Percentiles rank a stretch among this genome's conserved stretches.
phyloP scores from a whole-genome alignment of 2,113 vertebrate genomes.

The Heterotilapia buettikoferi region DNA sequence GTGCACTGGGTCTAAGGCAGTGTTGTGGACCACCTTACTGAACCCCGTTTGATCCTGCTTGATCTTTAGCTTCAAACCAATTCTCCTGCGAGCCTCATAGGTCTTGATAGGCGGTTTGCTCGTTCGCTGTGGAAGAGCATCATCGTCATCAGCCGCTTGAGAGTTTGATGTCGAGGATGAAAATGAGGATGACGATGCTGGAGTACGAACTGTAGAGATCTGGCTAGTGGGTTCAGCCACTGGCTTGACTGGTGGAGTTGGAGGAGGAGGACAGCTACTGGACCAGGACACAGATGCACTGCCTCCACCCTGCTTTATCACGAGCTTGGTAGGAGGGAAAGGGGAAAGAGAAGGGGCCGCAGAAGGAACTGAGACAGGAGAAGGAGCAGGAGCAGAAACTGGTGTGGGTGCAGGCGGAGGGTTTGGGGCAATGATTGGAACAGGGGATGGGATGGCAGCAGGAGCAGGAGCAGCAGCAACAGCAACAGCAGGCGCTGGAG shows the following conservation, averaged over 20 bases:
- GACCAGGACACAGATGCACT: slow-evolving; percentile 88
- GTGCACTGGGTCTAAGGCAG: slow-evolving; percentile 86
- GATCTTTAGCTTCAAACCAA: slow-evolving; percentile 91
- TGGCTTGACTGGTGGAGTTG: slow-evolving; percentile 8
- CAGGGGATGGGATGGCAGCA: not conserved
- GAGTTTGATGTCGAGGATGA: slow-evolving; percentile 32
- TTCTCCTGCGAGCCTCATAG: slow-evolving; percentile 88
- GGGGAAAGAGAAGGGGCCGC: slow-evolving; percentile 8
- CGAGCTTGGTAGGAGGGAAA: slow-evolving; percentile 82
- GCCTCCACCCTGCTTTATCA: slow-evolving; percentile 85
- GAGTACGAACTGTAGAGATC: slow-evolving; percentile 31
- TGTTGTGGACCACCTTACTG: slow-evolving; percentile 92
- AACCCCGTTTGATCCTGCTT: slow-evolving; percentile 88
- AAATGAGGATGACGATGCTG: slow-evolving; percentile 13
- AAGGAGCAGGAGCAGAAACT: not conserved
- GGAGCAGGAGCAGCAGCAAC: not conserved
- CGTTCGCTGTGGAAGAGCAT: slow-evolving; percentile 79
- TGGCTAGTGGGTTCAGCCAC: slow-evolving; percentile 16
- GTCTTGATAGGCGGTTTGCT: slow-evolving; percentile 91
- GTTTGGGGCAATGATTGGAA: not conserved
- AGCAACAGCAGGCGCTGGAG: slow-evolving; percentile 9
- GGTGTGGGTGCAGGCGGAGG: not conserved
- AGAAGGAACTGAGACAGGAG: not conserved
- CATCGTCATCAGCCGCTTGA: slow-evolving; percentile 67
- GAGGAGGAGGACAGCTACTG: slow-evolving; percentile 68